A percentile compares a stretch with the other conserved stretches of the same genome.
These are phyloP conservation scores for Poliocrania exsul DNA, from an alignment of 2,797 vertebrate genomes.

Conservation along the genomic window DNA sequence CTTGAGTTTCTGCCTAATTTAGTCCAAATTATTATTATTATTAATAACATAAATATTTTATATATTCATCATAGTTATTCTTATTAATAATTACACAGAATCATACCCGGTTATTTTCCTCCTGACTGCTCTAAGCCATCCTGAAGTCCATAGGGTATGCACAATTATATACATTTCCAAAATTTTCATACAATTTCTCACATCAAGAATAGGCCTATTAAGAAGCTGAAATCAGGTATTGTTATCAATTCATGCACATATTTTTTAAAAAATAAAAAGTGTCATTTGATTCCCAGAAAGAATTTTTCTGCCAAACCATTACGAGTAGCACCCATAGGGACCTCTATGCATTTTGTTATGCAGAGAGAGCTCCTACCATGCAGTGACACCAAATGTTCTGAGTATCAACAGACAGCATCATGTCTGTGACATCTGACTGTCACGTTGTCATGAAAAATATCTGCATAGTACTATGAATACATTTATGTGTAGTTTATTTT, in stretches of 20 bases:
- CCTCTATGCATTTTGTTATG: neutral
- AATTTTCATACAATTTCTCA: neutral
- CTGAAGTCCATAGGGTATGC: neutral
- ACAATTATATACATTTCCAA: neutral
- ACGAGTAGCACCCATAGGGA: neutral
- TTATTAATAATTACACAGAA: neutral
- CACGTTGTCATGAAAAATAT: slow-evolving; percentile 13
- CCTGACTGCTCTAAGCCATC: neutral
- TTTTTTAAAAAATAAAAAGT: neutral
- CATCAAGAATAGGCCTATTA: neutral
- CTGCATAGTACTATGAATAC: neutral
- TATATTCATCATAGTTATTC: neutral
- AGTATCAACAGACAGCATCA: neutral
- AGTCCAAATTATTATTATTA: neutral
- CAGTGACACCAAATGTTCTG: neutral
- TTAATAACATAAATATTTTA: neutral
- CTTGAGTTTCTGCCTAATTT: neutral
- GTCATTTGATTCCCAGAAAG: neutral
- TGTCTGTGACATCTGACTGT: slow-evolving; percentile 45
- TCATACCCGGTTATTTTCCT: neutral
- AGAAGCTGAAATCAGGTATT: neutral
- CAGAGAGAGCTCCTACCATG: neutral
- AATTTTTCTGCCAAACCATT: neutral
- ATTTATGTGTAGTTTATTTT: slow-evolving; percentile 8
- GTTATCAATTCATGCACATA: neutral